Evolutionary conservation across 2,888 invertebrate genomes (phyloP), one percentile per base, ranked within the genome.

Genomic region (Zele albiditarsus): DNA sequence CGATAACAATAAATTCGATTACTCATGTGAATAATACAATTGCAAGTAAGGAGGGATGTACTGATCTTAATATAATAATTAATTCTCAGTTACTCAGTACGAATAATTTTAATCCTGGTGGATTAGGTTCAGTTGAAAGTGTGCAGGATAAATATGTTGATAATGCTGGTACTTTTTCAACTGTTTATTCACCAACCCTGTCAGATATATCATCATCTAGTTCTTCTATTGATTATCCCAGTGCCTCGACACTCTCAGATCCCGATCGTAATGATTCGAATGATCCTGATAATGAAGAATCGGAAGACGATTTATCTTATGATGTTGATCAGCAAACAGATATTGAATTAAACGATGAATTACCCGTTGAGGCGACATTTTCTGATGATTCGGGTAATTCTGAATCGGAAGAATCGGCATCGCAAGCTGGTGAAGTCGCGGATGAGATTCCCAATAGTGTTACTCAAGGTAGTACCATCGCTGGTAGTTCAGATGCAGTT

Each of bases 21-120:
- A 89, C 89, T 0, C 83, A 83, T 16, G 85, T 89, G 4, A 89
- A 89, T 27, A 89, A 89, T 62, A 89, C 88, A 0, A 83, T 89
- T 6, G 91, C 92, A 84, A 91, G 90, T 65, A 93, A 94, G 85
- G 92, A 92, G 81, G 93, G 91, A 4, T 94, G 94, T 81, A 93
- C 93, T 0, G 94, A 94, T 89, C 88, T 94, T 76, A 94, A 93
- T 84, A 92, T 94, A 74, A 92, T 94, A 20, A 92, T 94, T 2
- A 94, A 94, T 79, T 94, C 94, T 0, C 93, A 94, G 82, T 91
- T 94, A 2, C 90, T 93, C 57, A 93, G 93, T 80, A 92, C 92
- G 76, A 92, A 92, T 77, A 89, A 91, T 31, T 81, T 87, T 74
- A 86, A 89, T 23, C 82, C 84, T 63, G 82, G 33, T 0, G 33